phyloP scores from a whole-genome alignment of 2,888 invertebrate genomes.

The Ferrisia virgata region DNA sequence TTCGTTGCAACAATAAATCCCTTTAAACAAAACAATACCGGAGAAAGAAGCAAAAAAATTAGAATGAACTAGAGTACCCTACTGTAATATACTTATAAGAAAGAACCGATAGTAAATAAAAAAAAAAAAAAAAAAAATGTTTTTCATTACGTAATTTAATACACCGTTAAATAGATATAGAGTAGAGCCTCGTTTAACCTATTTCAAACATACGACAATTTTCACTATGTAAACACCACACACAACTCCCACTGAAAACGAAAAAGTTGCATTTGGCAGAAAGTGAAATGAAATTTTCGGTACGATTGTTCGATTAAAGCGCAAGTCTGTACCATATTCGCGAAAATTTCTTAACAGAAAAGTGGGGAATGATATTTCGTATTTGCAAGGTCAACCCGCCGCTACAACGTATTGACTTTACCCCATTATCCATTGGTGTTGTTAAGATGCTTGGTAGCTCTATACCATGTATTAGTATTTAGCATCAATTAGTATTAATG shows the following conservation, averaged over 20 bases:
- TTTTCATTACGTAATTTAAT: not conserved
- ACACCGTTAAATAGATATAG: not conserved
- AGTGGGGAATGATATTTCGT: not conserved
- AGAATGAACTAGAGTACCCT: not conserved
- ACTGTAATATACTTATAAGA: too few relatives aligned
- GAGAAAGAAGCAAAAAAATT: not conserved
- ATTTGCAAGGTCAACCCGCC: slow-evolving; percentile 25
- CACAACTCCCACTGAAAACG: not conserved
- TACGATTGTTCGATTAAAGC: not conserved
- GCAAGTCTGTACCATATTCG: slow-evolving; percentile 19
- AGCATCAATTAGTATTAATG: slow-evolving; percentile 30
- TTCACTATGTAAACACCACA: not conserved
- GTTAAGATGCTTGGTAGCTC: not conserved
- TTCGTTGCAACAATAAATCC: not conserved
- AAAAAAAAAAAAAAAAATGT: not conserved
- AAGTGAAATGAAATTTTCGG: slow-evolving; percentile 6
- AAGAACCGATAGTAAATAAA: not conserved
- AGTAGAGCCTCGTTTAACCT: not conserved
- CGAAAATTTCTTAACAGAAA: slow-evolving; percentile 13
- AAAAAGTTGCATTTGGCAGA: not conserved
- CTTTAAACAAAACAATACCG: not conserved
- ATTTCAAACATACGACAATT: not conserved
- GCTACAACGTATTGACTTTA: slow-evolving; percentile 13
- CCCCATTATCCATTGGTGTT: slow-evolving; percentile 8
- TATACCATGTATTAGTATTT: slow-evolving; percentile 6